Percentiles rank a stretch among this genome's conserved stretches.
These are phyloP conservation scores for Tursiops truncatus DNA, from an alignment of 2,113 vertebrate genomes.

Conservation along the genomic window DNA sequence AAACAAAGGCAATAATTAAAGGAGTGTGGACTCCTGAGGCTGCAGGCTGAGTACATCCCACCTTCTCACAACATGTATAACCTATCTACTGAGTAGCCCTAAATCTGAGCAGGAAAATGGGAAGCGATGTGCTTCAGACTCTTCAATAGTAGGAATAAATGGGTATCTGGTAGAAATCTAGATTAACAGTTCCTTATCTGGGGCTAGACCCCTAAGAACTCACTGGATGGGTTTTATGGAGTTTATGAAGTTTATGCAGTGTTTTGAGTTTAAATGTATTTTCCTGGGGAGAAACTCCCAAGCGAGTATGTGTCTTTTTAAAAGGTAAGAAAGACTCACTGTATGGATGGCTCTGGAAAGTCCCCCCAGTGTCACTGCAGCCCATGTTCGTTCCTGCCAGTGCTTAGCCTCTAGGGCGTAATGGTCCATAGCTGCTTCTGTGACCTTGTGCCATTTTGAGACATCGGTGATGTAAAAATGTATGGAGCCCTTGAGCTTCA, in stretches of 20 bases:
- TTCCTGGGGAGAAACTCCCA: neutral
- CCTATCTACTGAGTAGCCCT: neutral
- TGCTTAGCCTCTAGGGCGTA: neutral
- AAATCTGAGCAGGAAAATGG: neutral
- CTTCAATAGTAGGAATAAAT: neutral
- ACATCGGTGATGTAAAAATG: neutral
- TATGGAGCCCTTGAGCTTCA: neutral
- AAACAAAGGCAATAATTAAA: slow-evolving; percentile 35
- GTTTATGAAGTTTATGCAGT: neutral
- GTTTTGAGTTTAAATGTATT: slow-evolving; percentile 27
- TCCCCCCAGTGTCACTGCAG: neutral
- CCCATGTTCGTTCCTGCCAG: neutral
- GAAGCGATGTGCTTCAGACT: neutral
- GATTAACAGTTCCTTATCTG: neutral
- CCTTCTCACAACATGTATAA: neutral
- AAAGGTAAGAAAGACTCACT: slow-evolving; percentile 7
- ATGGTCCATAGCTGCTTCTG: neutral
- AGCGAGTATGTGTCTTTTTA: slow-evolving; percentile 9
- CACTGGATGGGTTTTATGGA: neutral
- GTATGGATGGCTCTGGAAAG: neutral
- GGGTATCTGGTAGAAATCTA: neutral
- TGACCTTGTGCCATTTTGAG: neutral
- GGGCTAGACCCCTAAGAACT: neutral
- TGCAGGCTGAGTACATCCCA: neutral
- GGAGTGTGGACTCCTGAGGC: neutral